Evolutionary conservation across 2,113 vertebrate species (phyloP).

Genomic region (Osmerus eperlanus): DNA sequence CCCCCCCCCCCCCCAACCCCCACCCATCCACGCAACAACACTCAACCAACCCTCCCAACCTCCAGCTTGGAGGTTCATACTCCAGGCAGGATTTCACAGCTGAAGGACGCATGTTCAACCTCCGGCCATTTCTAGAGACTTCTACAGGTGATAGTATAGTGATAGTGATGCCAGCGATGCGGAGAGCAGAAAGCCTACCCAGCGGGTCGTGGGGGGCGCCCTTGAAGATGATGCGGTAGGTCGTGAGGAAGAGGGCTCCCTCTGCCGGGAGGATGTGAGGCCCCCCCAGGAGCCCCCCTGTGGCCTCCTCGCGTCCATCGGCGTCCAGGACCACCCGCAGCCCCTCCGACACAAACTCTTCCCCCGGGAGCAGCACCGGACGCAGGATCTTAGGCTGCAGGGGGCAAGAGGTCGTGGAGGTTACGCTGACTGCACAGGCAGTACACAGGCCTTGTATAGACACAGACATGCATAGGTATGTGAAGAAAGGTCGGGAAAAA

Average conservation of each 20-base stretch:
- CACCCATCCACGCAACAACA: no score
- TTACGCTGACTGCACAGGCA: constrained; percentile 5
- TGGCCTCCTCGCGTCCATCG: constrained; percentile 92
- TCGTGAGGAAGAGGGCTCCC: constrained; percentile 96
- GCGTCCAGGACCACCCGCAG: constrained; percentile 91
- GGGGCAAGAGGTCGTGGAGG: constrained; percentile 1
- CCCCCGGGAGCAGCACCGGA: constrained; percentile 88
- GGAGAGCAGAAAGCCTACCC: constrained; percentile 65
- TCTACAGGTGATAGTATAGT: no score
- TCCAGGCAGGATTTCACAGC: no score
- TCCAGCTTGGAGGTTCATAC: no score
- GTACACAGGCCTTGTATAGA: neutral
- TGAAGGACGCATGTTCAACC: no score
- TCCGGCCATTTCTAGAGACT: no score
- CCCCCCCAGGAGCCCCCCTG: constrained; percentile 89
- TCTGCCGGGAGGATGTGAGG: constrained; percentile 97
- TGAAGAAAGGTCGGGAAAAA: no score
- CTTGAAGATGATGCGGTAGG: constrained; percentile 95
- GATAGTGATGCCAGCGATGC: no score
- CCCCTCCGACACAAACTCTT: constrained; percentile 92
- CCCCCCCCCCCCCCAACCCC: no score
- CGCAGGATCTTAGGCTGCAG: constrained; percentile 92
- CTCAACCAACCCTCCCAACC: no score
- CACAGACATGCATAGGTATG: neutral
- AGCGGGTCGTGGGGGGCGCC: constrained; percentile 92